Base-by-base conservation (phyloP, 2,797 vertebrate genomes). In the Hydrophis major region DNA sequence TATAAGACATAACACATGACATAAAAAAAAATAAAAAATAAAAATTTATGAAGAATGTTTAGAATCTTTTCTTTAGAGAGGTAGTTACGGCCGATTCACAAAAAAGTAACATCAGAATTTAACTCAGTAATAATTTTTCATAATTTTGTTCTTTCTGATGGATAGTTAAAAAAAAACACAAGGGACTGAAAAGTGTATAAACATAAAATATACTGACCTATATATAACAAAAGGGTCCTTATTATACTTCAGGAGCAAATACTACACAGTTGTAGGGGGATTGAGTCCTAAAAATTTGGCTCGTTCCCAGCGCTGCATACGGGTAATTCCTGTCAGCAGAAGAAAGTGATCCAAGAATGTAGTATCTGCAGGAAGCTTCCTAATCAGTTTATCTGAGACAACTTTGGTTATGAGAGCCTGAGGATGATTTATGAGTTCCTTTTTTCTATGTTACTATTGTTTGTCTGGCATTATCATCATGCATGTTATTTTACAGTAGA, bases 261-360 rank as follows among this genome's bases (percentile, higher is more conserved):
- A 96, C 90, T 86, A 97, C 95, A 99, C 98, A 50, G 97, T 95
- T 87, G 92, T 92, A 8, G 98, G 98, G 32, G 98, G 98, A 86
- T 97, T 97, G 94, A 99, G 95, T 83, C 98, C 98, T 96, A 98
- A 97, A 56, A 97, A 95, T 89, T 98, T 92, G 6, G 98, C 98
- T 94, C 98, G 97, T 93, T 98, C 98, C 98, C 98, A 99, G 89
- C 98, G 97, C 96, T 99, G 98, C 95, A 99, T 94, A 47, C 98
- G 97, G 90, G 97, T 98, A 96, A 99, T 98, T 18, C 98, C 98
- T 99, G 94, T 32, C 57, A 89, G n/a, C 1, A 6, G n/a, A 61
- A 74, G 11, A 32, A 50, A 55, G 59, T 32, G 50, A 47, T 89
- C 57, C 55, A 59, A n/a, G 55, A n/a, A 16, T 8, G 16, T 7